Conservation (phyloP, 2,113 vertebrate species). For the Anolis sagrei region DNA sequence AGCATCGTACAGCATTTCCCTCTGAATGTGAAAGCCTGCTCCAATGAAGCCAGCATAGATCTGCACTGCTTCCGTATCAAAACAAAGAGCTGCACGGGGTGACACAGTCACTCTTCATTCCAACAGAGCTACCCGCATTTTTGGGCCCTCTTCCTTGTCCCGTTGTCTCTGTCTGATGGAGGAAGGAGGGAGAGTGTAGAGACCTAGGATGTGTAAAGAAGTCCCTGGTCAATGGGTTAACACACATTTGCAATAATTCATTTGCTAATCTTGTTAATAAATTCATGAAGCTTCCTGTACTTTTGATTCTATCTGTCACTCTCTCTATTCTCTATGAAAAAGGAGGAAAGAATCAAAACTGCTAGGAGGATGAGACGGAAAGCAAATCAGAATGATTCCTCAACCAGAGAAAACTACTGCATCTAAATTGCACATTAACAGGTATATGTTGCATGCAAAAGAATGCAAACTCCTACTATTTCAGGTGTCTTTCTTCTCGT, state of each 20-base stretch:
- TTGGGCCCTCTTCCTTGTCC: too few relatives aligned
- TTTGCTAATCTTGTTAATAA: constrained; percentile 61
- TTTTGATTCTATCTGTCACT: background rate
- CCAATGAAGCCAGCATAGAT: too few relatives aligned
- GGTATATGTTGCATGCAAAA: constrained; percentile 55
- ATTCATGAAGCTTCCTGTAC: constrained; percentile 47
- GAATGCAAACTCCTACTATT: constrained; percentile 60
- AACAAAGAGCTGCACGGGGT: too few relatives aligned
- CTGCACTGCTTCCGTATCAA: too few relatives aligned
- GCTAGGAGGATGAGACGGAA: constrained; percentile 53
- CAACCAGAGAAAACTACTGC: constrained; percentile 61
- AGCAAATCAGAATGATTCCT: constrained; percentile 57
- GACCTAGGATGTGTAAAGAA: too few relatives aligned
- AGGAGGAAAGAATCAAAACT: constrained; percentile 48
- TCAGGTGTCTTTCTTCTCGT: constrained; percentile 23
- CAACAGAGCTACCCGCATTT: too few relatives aligned
- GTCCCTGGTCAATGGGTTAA: constrained; percentile 19
- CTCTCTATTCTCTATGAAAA: constrained; percentile 24
- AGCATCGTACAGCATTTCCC: too few relatives aligned
- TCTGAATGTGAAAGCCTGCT: too few relatives aligned
- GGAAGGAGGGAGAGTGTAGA: too few relatives aligned
- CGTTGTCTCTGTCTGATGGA: too few relatives aligned
- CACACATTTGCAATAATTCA: constrained; percentile 24
- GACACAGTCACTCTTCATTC: too few relatives aligned
- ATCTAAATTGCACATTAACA: constrained; percentile 73